Percentiles rank a stretch among this genome's conserved stretches.
These are phyloP conservation scores for Netelia virgata DNA, from an alignment of 2,888 invertebrate species.

Conservation along the genomic window DNA sequence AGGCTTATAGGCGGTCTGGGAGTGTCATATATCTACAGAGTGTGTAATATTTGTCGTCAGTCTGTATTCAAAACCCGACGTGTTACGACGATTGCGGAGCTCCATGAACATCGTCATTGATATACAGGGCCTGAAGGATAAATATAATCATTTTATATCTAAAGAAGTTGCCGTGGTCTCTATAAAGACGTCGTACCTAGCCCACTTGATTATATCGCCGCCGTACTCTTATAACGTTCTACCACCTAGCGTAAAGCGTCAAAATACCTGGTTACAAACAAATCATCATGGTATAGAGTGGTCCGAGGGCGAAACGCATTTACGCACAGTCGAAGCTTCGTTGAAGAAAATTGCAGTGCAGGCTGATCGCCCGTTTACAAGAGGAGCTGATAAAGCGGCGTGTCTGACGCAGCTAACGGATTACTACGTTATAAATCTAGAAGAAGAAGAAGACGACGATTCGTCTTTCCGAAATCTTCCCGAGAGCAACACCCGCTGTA, in stretches of 20 bases:
- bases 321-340: background rate
- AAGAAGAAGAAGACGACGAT: slow-evolving; percentile 18
- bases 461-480: slow-evolving; percentile 16
- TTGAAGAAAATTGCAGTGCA: slow-evolving; percentile 66
- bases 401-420: background rate
- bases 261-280: slow-evolving; percentile 27
- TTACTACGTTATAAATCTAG: slow-evolving; percentile 37
- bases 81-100: background rate
- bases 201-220: slow-evolving; percentile 10
- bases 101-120: slow-evolving; percentile 26
- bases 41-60: background rate
- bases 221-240: slow-evolving; percentile 7
- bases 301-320: slow-evolving; percentile 44
- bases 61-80: background rate
- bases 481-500: slow-evolving; percentile 7
- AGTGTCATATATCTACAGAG: background rate
- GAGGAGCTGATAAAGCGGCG: slow-evolving; percentile 25
- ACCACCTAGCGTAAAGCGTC: background rate
- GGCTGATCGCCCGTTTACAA: slow-evolving; percentile 67
- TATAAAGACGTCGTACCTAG: background rate
- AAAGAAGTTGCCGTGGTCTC: slow-evolving; percentile 21
- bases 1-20: background rate
- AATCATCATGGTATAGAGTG: slow-evolving; percentile 65
- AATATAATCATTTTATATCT: background rate
- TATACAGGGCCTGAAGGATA: slow-evolving; percentile 21